Evolutionary conservation across 37 sponge, comb jelly and placozoan species (phyloP), one percentile per base, ranked within the genome.

Genomic region (Dysidea cf. avara): DNA sequence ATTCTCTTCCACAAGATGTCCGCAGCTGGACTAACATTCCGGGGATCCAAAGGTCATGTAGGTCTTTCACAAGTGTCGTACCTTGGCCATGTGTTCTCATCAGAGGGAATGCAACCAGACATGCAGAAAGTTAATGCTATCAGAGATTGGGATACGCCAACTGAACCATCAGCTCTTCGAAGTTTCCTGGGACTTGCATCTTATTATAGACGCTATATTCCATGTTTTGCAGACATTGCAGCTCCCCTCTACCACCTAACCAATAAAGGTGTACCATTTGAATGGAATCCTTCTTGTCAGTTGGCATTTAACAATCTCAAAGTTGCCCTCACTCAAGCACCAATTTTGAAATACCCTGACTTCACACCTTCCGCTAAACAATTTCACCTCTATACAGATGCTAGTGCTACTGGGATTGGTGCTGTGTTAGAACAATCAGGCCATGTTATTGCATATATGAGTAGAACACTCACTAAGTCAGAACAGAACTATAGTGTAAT

Each of bases 171-270:
- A 50, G 53, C 14, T 50, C 18, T n/a, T n/a, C n/a, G n/a, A n/a
- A n/a, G n/a, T n/a, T n/a, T n/a, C n/a, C n/a, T n/a, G n/a, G n/a
- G n/a, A n/a, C n/a, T n/a, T n/a, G n/a, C n/a, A n/a, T n/a, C n/a
- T 25, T n/a, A n/a, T n/a, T n/a, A n/a, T n/a, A n/a, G 68, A 22
- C 43, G 68, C 1, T 66, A 39, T 32, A 38, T 46, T 17, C 21
- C 11, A 20, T 11, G n/a, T 11, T 25, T 25, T 49, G 51, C 51
- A 49, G 51, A 72, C 9, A 54, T 48, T 53, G 73, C 73, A 32
- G 53, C 73, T 31, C 73, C 73, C n/a, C 73, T 72, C 16, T 22
- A 54, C n/a, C 53, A 25, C 29, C 55, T 72, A 35, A 22, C 55
- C 11, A 35, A 55, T 4, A 80, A 70, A 31, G 65, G 49, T 5